Evolutionary conservation across 1,140 invertebrate species (phyloP).

Genomic region (Caligus rogercresseyi): DNA sequence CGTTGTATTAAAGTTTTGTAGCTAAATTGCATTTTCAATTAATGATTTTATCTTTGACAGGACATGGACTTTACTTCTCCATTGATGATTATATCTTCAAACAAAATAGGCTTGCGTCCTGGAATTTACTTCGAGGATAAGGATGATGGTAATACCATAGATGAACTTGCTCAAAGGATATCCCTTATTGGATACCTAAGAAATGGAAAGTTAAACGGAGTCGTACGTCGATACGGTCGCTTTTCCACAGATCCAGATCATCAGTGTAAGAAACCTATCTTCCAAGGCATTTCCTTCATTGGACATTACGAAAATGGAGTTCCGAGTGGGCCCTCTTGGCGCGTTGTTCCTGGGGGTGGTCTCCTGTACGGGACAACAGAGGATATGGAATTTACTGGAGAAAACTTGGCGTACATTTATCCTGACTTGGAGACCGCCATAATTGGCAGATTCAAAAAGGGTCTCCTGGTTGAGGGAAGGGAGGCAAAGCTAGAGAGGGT

Average conservation of each 20-base stretch:
- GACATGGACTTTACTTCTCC: no score
- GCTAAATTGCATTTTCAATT: no score
- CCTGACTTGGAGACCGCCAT: slow-evolving; percentile 6
- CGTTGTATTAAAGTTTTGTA: no score
- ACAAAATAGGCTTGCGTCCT: no score
- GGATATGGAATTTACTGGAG: background rate
- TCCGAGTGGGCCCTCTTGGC: background rate
- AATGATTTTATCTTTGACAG: no score
- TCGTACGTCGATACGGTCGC: slow-evolving; percentile 2
- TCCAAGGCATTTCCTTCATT: background rate
- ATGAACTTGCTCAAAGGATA: no score
- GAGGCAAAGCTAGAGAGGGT: background rate
- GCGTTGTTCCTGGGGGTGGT: background rate
- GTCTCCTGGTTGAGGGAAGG: background rate
- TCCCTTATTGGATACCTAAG: background rate
- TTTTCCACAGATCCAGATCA: background rate
- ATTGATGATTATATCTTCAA: no score
- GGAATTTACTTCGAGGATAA: no score
- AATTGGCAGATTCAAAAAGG: slow-evolving; percentile 9
- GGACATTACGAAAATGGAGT: slow-evolving; percentile 5
- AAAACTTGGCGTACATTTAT: slow-evolving; percentile 18
- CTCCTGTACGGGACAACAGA: background rate
- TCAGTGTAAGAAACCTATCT: background rate
- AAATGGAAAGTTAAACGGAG: background rate
- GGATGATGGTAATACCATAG: no score